Evolutionary conservation across 2,888 invertebrate species (phyloP).

Genomic region (Acrobasis suavella): DNA sequence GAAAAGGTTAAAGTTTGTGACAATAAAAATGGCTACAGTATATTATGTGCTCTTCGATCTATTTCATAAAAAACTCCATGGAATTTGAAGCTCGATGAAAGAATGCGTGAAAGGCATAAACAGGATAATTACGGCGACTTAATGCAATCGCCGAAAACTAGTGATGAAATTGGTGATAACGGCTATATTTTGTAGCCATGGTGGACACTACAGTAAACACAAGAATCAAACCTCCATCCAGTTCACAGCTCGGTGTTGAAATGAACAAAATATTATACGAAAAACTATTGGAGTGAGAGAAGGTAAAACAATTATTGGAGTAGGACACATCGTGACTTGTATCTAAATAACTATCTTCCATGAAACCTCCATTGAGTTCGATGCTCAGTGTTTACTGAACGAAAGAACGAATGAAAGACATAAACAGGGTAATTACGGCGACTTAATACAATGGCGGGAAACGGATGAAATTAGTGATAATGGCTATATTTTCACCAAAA

Average conservation of each 20-base stretch:
- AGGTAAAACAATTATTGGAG: too few species aligned
- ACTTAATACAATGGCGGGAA: constrained; percentile 11
- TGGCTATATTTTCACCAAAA: constrained; percentile 6
- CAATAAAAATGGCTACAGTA: too few species aligned
- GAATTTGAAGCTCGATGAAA: not conserved
- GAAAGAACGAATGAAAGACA: constrained; percentile 11
- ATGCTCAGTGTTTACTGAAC: not conserved
- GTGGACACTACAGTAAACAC: too few species aligned
- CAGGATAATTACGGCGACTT: constrained; percentile 14
- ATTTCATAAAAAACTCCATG: constrained; percentile 2
- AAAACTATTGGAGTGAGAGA: too few species aligned
- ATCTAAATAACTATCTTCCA: too few species aligned
- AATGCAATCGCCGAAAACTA: constrained; percentile 10
- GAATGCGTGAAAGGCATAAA: constrained; percentile 12
- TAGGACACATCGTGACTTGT: too few species aligned
- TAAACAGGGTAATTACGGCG: constrained; percentile 14
- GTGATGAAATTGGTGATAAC: constrained; percentile 3
- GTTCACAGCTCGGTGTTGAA: too few species aligned
- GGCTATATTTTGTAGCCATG: constrained; percentile 14
- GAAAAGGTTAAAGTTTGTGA: too few species aligned
- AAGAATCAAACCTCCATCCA: too few species aligned
- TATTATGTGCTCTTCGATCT: too few species aligned
- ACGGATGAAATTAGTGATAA: constrained; percentile 7
- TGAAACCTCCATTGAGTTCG: not conserved
- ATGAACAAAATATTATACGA: too few species aligned